Base-by-base conservation (phyloP, 2,113 vertebrate species). In the Sinocyclocheilus maitianheensis region DNA sequence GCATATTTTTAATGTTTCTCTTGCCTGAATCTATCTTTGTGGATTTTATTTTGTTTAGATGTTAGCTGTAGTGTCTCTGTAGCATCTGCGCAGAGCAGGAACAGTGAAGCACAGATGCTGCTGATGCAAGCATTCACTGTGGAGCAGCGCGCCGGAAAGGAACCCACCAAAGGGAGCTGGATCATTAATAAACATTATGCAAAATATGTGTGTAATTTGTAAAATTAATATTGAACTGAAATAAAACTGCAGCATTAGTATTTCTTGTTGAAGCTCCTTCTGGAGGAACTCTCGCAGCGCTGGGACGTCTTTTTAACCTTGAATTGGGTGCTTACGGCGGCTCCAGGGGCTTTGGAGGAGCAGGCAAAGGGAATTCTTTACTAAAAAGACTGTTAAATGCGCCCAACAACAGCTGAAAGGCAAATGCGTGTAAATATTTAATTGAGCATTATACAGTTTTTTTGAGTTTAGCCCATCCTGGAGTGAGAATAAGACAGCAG, bases 201-300 rank as follows among this genome's bases (percentile, higher is more conserved):
- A 51, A 83, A 85, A 83, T 77, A 78, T 81, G 71, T 58, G 20
- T 77, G 62, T 85, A 71, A 85, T 34, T 85, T 75, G 69, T 69
- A 81, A 86, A 86, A 86, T 86, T 81, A 86, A 75, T 86, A 86
- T 86, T 86, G 77, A 86, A 74, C 43, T 13, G 13, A 72, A 62
- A 86, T 86, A 53, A 87, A 85, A 88, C 43, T 75, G 78, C 67
- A 65, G 60, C 69, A 81, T 81, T 63, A 72, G 58, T 63, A 2
- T 74, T 81, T 82, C 78, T 51, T 20, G 58, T 40, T 14, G 77
- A 85, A 46, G 46, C 48, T 80, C 78, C 51, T n/a, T 48, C 6
- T 81, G 18, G 26, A 62, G 69, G 8, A 81, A 55, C 13, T 14
- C 83, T 74, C 51, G 10, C 20, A 80, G 55, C 76, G 30, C 11